phyloP scores from a whole-genome alignment of 2,888 invertebrate species.

The Sinopyrophorus schimmeli region DNA sequence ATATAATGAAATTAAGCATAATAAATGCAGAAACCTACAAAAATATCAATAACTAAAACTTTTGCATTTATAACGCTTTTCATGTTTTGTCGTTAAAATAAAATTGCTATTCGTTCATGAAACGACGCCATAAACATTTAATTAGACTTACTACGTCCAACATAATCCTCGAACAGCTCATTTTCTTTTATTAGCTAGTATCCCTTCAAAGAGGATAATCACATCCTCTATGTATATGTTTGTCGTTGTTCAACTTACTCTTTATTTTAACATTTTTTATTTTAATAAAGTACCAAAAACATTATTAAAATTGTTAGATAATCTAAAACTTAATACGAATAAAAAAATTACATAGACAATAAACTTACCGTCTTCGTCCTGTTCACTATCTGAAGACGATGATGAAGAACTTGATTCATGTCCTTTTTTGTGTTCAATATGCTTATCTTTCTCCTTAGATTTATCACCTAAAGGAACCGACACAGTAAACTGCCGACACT shows the following conservation, averaged over 20 bases:
- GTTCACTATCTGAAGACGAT: slow-evolving; percentile 47
- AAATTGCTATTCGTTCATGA: too few relatives aligned
- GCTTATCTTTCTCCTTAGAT: slow-evolving; percentile 36
- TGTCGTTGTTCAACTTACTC: too few relatives aligned
- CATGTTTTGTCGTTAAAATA: background rate
- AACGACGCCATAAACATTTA: slow-evolving; percentile 2
- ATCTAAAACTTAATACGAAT: too few relatives aligned
- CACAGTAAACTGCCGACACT: slow-evolving; percentile 40
- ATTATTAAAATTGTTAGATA: background rate
- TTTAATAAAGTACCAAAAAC: background rate
- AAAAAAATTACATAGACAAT: too few relatives aligned
- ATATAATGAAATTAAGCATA: too few relatives aligned
- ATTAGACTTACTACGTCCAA: slow-evolving; percentile 5
- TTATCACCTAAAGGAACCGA: slow-evolving; percentile 36
- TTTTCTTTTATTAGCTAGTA: too few relatives aligned
- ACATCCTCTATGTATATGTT: too few relatives aligned
- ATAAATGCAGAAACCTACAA: too few relatives aligned
- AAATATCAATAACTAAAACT: too few relatives aligned
- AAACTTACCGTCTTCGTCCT: slow-evolving; percentile 51
- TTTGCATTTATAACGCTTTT: too few relatives aligned
- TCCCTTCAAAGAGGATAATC: too few relatives aligned
- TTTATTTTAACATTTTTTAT: background rate
- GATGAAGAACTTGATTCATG: slow-evolving; percentile 34
- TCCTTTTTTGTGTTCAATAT: slow-evolving; percentile 32
- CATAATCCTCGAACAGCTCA: background rate